These are phyloP conservation scores for Sebastes hubbsi DNA, from an alignment of 2,797 vertebrate species.

Conservation along the genomic window DNA sequence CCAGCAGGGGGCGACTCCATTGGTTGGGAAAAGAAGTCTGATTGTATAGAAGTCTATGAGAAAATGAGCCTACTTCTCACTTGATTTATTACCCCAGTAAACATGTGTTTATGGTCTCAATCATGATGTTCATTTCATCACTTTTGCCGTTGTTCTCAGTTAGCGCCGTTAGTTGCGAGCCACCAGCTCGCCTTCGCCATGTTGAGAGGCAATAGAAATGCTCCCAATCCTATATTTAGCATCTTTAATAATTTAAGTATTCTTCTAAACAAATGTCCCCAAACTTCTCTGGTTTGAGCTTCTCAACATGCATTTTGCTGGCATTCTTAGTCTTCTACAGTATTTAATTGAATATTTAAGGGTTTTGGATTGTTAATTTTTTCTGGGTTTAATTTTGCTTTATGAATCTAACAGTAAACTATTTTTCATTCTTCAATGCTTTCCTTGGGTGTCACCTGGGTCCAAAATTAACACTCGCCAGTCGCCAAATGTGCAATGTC, in stretches of 20 bases:
- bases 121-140: too few relatives aligned
- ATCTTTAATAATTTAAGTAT: too few relatives aligned
- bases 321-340: neutral
- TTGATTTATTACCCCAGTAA: accelerated
- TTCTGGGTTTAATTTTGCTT: neutral
- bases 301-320: neutral
- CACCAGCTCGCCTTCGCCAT: too few relatives aligned
- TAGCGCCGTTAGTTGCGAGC: too few relatives aligned
- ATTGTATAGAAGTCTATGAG: too few relatives aligned
- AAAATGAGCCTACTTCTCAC: too few relatives aligned
- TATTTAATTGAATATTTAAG: neutral
- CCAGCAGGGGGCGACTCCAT: too few relatives aligned
- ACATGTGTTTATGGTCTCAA: too few relatives aligned
- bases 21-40: too few relatives aligned
- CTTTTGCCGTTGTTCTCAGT: too few relatives aligned
- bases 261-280: neutral
- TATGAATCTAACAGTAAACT: neutral
- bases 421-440: neutral
- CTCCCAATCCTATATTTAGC: neutral
- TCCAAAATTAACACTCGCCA: too few relatives aligned
- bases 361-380: neutral
- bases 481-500: too few relatives aligned
- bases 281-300: neutral
- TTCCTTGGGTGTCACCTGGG: neutral
- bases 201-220: neutral